phyloP scores from a whole-genome alignment of 2,113 vertebrate species.

The Cavia aperea region DNA sequence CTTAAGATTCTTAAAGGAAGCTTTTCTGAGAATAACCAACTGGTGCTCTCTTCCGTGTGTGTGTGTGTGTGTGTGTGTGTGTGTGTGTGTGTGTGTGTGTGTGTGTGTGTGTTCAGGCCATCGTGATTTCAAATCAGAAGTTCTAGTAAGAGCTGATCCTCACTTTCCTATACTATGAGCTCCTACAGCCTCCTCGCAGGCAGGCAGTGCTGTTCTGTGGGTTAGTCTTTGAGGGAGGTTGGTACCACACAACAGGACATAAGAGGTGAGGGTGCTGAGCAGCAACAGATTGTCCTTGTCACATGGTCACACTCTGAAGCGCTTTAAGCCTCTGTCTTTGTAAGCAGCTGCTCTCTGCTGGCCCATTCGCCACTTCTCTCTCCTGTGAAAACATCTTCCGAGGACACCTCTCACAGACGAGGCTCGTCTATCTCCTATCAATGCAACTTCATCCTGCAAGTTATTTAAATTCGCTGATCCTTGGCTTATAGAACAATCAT shows the following conservation, averaged over 20 bases:
- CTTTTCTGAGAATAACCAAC: slow-evolving; percentile 35
- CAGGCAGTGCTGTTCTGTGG: neutral
- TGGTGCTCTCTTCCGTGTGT: neutral
- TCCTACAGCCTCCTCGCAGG: neutral
- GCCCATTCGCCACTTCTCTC: no score
- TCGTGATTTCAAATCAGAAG: slow-evolving; percentile 12
- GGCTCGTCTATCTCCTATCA: neutral
- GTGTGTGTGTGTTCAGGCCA: neutral
- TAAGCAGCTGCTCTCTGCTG: neutral
- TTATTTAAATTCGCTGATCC: neutral
- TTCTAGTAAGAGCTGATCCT: slow-evolving; percentile 1
- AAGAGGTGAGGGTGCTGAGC: neutral
- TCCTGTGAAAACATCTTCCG: neutral
- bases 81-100: no score
- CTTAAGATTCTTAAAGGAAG: slow-evolving; percentile 13
- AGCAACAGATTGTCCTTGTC: neutral
- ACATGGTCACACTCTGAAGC: neutral
- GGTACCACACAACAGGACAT: neutral
- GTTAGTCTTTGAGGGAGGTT: neutral
- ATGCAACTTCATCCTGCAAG: neutral
- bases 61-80: neutral
- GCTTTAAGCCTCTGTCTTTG: neutral
- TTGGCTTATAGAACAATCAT: neutral
- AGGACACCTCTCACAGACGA: neutral
- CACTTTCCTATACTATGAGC: neutral